These are phyloP conservation scores for Helicorthomorpha holstii DNA, from an alignment of 1,140 invertebrate species.

Conservation along the genomic window DNA sequence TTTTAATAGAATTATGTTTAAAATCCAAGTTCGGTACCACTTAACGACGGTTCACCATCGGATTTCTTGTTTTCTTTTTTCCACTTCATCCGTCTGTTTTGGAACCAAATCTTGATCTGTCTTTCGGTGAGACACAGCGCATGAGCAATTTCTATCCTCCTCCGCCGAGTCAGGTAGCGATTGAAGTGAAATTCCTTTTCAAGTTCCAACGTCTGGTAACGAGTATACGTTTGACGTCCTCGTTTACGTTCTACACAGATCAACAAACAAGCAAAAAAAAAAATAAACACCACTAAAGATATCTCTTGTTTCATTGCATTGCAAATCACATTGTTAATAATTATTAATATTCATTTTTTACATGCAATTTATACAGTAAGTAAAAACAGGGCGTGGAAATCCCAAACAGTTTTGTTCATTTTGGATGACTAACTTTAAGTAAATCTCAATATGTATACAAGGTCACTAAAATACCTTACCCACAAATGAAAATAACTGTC, in stretches of 20 bases:
- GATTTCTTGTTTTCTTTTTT: slow-evolving; percentile 26
- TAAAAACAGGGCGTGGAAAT: no score
- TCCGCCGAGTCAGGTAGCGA: slow-evolving; percentile 28
- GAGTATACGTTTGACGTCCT: slow-evolving; percentile 31
- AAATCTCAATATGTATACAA: no score
- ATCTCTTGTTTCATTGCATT: no score
- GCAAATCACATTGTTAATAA: no score
- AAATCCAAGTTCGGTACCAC: slow-evolving; percentile 7
- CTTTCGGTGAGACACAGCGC: slow-evolving; percentile 31
- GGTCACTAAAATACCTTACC: no score
- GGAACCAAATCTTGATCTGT: slow-evolving; percentile 34
- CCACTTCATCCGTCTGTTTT: slow-evolving; percentile 33
- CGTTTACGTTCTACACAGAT: slow-evolving; percentile 18
- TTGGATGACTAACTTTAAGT: no score
- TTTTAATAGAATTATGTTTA: slow-evolving; percentile 9
- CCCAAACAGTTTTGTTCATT: no score
- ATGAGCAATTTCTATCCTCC: slow-evolving; percentile 33
- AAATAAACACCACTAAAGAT: no score
- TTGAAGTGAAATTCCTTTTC: slow-evolving; percentile 36
- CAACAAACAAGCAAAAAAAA: slow-evolving; percentile 5
- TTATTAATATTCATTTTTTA: no score
- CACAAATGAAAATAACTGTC: no score
- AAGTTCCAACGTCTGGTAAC: slow-evolving; percentile 31
- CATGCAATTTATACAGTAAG: no score
- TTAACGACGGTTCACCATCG: slow-evolving; percentile 8